These are phyloP conservation scores for Beris morrisii DNA, from an alignment of 2,888 invertebrate genomes.

Conservation along the genomic window DNA sequence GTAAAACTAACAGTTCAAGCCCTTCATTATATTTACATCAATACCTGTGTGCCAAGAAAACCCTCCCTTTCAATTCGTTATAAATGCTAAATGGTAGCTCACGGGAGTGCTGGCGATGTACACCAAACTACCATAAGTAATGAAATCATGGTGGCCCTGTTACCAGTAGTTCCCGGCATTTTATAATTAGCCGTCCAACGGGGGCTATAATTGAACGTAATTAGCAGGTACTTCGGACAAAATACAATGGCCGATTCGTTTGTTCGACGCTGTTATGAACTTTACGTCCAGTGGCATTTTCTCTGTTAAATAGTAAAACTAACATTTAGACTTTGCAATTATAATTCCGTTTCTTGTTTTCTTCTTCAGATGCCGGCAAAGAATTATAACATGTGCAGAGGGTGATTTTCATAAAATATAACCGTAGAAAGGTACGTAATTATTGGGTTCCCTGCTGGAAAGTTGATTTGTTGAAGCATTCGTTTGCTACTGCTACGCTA, in stretches of 20 bases:
- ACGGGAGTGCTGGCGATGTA: no score
- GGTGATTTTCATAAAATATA: no score
- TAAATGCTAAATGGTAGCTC: no score
- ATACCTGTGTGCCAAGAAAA: no score
- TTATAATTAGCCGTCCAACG: constrained; percentile 25
- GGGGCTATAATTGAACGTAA: constrained; percentile 24
- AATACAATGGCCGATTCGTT: constrained; percentile 26
- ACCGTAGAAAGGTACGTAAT: constrained; percentile 4
- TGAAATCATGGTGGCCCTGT: constrained; percentile 6
- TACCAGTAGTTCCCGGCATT: constrained; percentile 7
- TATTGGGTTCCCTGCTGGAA: constrained; percentile 27
- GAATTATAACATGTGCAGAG: no score
- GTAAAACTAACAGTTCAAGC: no score
- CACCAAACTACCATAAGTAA: not conserved
- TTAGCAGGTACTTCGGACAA: constrained; percentile 26
- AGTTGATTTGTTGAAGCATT: constrained; percentile 32
- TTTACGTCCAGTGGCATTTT: constrained; percentile 10
- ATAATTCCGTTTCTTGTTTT: not conserved
- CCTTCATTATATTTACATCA: no score
- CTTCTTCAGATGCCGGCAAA: no score
- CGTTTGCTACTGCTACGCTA: constrained; percentile 28
- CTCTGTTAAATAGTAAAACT: not conserved
- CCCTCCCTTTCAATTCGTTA: no score
- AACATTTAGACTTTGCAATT: constrained; percentile 11
- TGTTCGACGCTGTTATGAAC: not conserved